These are phyloP conservation scores for Noctua janthina DNA, from an alignment of 2,888 invertebrate species.

Conservation along the genomic window DNA sequence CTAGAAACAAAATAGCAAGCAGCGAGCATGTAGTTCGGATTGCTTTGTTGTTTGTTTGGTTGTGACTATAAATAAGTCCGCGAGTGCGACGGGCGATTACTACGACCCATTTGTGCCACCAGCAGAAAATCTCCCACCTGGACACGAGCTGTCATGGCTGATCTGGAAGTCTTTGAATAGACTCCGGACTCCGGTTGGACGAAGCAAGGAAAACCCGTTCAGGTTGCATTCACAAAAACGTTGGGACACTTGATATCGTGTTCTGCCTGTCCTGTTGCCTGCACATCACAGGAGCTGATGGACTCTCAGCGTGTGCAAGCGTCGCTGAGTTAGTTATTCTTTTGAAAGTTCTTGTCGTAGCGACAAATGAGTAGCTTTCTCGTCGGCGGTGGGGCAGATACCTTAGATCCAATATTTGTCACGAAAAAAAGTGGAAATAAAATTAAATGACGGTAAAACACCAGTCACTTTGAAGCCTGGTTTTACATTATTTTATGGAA, in stretches of 20 bases:
- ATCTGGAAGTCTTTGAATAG: too few relatives aligned
- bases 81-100: not conserved
- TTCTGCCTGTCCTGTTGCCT: too few relatives aligned
- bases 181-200: too few relatives aligned
- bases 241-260: too few relatives aligned
- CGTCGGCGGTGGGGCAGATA: not conserved
- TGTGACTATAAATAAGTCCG: not conserved
- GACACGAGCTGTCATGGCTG: too few relatives aligned
- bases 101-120: not conserved
- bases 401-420: slow-evolving; percentile 50
- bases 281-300: too few relatives aligned
- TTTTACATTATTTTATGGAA: not conserved
- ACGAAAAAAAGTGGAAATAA: slow-evolving; percentile 30
- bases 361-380: not conserved
- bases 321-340: not conserved
- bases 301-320: not conserved
- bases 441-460: slow-evolving; percentile 29
- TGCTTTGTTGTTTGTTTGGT: not conserved
- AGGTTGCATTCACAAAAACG: too few relatives aligned
- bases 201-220: too few relatives aligned
- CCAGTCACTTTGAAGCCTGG: slow-evolving; percentile 21
- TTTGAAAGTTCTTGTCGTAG: not conserved
- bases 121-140: too few relatives aligned
- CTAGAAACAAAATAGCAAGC: not conserved
- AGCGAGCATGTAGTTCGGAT: not conserved